phyloP scores from a whole-genome alignment of 2,888 invertebrate species.

The Pristionchus mayeri region DNA sequence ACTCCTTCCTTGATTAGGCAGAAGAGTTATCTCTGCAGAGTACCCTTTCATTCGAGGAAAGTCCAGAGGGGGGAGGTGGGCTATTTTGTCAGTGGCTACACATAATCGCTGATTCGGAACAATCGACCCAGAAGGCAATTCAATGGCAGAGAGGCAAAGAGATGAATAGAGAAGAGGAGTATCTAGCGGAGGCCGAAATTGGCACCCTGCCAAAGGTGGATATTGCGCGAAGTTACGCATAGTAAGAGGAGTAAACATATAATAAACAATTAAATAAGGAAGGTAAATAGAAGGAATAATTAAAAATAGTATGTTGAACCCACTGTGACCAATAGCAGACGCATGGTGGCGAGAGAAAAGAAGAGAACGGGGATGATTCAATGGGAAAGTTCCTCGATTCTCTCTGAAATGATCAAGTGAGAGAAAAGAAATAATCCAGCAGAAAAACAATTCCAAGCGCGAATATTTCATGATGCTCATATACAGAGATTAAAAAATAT shows the following conservation, averaged over 20 bases:
- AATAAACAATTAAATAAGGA: neutral
- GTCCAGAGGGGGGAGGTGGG: too few species aligned
- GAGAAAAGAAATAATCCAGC: too few species aligned
- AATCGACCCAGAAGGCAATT: constrained; percentile 30
- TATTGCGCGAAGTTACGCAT: neutral
- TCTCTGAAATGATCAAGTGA: neutral
- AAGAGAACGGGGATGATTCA: neutral
- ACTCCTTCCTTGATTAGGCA: neutral
- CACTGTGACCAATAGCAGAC: constrained; percentile 1
- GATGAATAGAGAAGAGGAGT: neutral
- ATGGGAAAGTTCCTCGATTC: neutral
- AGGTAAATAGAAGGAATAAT: neutral
- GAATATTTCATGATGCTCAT: too few species aligned
- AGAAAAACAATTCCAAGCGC: too few species aligned
- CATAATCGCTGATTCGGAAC: constrained; percentile 16
- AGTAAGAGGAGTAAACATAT: neutral
- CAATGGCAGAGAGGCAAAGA: neutral
- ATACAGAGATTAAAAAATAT: too few species aligned
- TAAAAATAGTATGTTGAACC: neutral
- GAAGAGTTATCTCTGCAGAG: constrained; percentile 18
- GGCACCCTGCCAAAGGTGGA: constrained; percentile 34
- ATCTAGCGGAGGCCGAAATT: neutral
- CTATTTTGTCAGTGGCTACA: constrained; percentile 2
- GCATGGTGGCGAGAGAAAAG: neutral
- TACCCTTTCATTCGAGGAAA: neutral